Evolutionary conservation across 2,797 vertebrate genomes (phyloP).

Genomic region (Squalus acanthias): DNA sequence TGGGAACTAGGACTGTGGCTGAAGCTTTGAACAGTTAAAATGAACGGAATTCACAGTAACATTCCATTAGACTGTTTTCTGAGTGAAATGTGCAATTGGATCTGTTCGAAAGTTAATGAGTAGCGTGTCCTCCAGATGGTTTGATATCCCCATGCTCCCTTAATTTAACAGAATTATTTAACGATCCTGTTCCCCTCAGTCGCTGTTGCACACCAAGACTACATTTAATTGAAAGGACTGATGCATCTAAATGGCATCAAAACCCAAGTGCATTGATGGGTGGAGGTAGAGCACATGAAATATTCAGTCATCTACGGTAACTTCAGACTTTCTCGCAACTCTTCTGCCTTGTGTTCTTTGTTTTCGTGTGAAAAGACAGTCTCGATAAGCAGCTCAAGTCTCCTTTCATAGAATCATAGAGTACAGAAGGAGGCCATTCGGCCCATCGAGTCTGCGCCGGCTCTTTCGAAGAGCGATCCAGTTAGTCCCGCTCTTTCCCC

Average conservation of each 20-base stretch:
- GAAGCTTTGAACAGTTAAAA: neutral
- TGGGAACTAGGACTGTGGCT: neutral
- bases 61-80: neutral
- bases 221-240: neutral
- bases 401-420: neutral
- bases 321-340: neutral
- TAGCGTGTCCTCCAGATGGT: neutral
- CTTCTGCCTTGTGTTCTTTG: neutral
- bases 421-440: no score
- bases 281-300: neutral
- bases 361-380: neutral
- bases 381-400: neutral
- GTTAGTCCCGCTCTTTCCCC: no score
- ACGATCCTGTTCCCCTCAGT: no score
- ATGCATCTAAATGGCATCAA: neutral
- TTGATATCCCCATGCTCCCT: neutral
- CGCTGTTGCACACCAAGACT: neutral
- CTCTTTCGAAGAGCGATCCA: no score
- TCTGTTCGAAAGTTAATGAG: constrained; percentile 13
- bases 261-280: neutral
- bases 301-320: neutral
- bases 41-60: neutral
- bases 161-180: constrained; percentile 20
- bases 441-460: no score
- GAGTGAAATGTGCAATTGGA: neutral